These are phyloP conservation scores for Heterotilapia buettikoferi DNA, from an alignment of 2,113 vertebrate species.

Conservation along the genomic window DNA sequence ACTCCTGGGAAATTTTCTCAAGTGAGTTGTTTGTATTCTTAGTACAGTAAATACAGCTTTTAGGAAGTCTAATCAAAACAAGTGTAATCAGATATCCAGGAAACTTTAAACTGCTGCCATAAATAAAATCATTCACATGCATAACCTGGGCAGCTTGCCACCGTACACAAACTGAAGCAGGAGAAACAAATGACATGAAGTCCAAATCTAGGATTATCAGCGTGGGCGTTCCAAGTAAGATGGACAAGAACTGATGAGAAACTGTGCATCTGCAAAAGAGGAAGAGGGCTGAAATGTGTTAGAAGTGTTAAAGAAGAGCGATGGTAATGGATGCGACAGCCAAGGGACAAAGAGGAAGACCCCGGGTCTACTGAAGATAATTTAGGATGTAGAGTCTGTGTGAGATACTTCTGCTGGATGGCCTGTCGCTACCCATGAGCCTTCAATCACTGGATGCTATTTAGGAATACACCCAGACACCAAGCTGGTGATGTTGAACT, in stretches of 20 bases:
- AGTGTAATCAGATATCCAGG: not conserved
- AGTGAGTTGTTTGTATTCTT: not conserved
- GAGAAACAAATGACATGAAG: not conserved
- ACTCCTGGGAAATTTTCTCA: not conserved
- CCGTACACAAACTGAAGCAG: not conserved
- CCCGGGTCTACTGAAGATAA: not conserved
- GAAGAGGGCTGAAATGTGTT: not conserved
- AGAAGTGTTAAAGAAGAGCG: not conserved
- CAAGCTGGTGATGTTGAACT: not conserved
- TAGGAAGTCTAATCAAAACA: conserved; percentile 16
- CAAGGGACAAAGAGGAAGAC: not conserved
- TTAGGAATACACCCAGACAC: not conserved
- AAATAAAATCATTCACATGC: conserved; percentile 6
- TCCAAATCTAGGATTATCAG: not conserved
- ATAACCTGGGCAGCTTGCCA: not conserved
- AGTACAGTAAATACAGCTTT: not conserved
- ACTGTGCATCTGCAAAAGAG: not conserved
- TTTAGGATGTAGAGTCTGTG: not conserved
- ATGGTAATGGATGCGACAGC: conserved; percentile 5
- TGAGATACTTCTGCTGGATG: not conserved
- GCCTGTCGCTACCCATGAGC: conserved; percentile 7
- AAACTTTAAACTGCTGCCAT: not conserved
- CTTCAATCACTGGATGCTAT: not conserved
- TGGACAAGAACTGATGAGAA: not conserved
- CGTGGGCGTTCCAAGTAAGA: not conserved